Evolutionary conservation across 2,113 vertebrate species (phyloP), one percentile per base, ranked within the genome.

Genomic region (Ochotona curzoniae): DNA sequence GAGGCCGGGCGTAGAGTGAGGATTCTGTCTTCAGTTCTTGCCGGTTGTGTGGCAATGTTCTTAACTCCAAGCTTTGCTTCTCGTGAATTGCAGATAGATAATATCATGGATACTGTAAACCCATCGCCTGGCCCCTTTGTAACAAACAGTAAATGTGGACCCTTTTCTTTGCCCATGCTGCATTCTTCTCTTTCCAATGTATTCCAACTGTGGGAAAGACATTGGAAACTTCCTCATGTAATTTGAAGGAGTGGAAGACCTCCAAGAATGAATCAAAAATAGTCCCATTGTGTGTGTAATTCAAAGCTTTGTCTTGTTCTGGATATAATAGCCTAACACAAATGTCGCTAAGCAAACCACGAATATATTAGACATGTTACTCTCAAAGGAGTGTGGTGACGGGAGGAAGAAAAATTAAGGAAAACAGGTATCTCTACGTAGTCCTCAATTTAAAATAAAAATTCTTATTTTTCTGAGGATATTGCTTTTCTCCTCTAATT

Each of bases 361-460:
- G 67, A 69, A 2, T 32, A 21, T 18, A 32, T 74, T 75, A 71
- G 44, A 61, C 26, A 23, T 26, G 1, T 25, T 11, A 21, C 18
- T 76, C 38, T 69, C n/a, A 54, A 30, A 28, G 64, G 74, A 74
- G 28, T 0, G 38, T 32, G 44, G 25, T 13, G 1, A 49, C 35
- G 12, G 44, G 51, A 71, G 63, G 63, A 44, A 64, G 32, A 51
- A 15, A 60, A 25, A 35, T 13, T 3, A 44, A 87, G 51, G 66
- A 38, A 76, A 67, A 63, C 49, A 69, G 38, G 83, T 84, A 91
- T 73, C 35, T 44, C 67, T 78, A 1, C 8, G 35, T 30, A 3
- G 67, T 49, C 15, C 10, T 90, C 28, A 69, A 49, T 83, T 83
- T 54, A 51, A 88, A 83, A 75, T 23, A 57, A 84, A 63, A 76